These are phyloP conservation scores for Ashinkailepas kermadecensis DNA, from an alignment of 2,888 invertebrate species.

Conservation along the genomic window DNA sequence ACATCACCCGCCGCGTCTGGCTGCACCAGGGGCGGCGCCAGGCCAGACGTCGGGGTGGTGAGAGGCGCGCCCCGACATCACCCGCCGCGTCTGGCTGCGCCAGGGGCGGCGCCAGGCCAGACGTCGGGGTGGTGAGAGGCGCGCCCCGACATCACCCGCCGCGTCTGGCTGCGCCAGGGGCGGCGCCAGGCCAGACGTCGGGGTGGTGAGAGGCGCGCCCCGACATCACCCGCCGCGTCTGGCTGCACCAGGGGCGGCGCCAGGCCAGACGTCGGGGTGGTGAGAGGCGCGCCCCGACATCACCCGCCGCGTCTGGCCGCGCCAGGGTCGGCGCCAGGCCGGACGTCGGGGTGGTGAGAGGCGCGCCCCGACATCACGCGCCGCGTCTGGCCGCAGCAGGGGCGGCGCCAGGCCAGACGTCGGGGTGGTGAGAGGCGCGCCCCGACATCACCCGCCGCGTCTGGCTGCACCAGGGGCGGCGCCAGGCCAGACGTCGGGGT, in stretches of 20 bases:
- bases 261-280: no score
- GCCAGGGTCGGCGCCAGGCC: not conserved
- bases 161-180: not conserved
- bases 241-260: not conserved
- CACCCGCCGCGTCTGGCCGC: not conserved
- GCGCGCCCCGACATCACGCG: not conserved
- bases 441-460: not conserved
- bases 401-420: not conserved
- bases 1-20: not conserved
- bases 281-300: not conserved
- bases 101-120: not conserved
- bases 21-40: not conserved
- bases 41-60: not conserved
- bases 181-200: not conserved
- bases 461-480: not conserved
- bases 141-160: not conserved
- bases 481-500: not conserved
- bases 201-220: not conserved
- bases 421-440: no score
- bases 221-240: not conserved
- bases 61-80: not conserved
- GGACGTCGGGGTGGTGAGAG: not conserved
- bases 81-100: not conserved
- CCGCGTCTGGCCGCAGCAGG: not conserved
- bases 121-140: no score